Base-by-base conservation (phyloP, 2,888 invertebrate species). In the Prosapia bicincta region DNA sequence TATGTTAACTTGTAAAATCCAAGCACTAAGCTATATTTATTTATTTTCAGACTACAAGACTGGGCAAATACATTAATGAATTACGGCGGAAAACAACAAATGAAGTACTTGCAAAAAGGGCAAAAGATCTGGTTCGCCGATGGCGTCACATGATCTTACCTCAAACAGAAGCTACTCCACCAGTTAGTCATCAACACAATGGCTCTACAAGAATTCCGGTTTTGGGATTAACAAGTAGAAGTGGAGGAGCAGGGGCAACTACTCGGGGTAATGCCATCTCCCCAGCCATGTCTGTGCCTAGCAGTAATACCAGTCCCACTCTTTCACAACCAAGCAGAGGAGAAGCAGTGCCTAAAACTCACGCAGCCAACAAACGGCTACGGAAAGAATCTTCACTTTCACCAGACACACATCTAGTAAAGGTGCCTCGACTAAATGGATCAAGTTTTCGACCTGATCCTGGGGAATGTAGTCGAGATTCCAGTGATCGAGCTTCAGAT, bases 21-120 rank as follows among this genome's bases (percentile, higher is more conserved):
- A n/a, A n/a, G n/a, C n/a, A n/a, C n/a, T n/a, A n/a, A n/a, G n/a
- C n/a, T n/a, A n/a, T n/a, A n/a, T n/a, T n/a, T n/a, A n/a, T 77
- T 74, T 72, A 78, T 78, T 85, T 88, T 0, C 87, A 96, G 96
- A 91, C 93, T 91, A 98, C 98, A 89, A 89, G 97, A 90, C 88
- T 98, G 85, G 98, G 97, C 65, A 95, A 93, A 86, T 92, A 94
- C 85, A 93, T 98, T 85, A 98, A 98, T 85, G 96, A 96, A 85
- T 88, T 98, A 72, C 90, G 98, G 75, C 89, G 95, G 77, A 94
- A 94, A 86, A 95, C 96, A 66, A 89, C 88, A 77, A 93, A 96
- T 85, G 94, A 95, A 81, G 89, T 89, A 78, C 88, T 98, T 84
- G 96, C 97, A 73, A 92, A 93, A 83, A 90, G 97, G 80, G 95